These are phyloP conservation scores for Otus sunia DNA, from an alignment of 2,113 vertebrate genomes.

Conservation along the genomic window DNA sequence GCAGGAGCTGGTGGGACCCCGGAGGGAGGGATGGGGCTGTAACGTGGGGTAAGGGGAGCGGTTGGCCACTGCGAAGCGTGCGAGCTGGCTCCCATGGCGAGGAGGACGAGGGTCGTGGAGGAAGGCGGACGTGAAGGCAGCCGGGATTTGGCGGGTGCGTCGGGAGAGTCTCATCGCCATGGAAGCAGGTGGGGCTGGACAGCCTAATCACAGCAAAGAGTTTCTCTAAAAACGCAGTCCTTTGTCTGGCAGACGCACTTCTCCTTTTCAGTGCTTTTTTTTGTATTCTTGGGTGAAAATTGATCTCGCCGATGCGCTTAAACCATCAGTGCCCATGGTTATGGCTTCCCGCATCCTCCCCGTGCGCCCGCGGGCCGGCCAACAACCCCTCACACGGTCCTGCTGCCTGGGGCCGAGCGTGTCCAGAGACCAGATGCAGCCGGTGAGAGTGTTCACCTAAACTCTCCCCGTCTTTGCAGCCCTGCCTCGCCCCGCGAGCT, in stretches of 20 bases:
- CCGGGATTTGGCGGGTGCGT: background rate
- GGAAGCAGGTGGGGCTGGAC: slow-evolving; percentile 11
- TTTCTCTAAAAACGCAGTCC: background rate
- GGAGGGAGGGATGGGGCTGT: rapidly evolving
- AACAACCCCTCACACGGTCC: background rate
- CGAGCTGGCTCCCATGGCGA: background rate
- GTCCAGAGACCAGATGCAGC: too few species aligned
- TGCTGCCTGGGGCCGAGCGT: background rate
- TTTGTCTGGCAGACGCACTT: background rate
- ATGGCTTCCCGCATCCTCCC: rapidly evolving
- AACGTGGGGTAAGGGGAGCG: rapidly evolving
- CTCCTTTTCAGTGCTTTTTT: background rate
- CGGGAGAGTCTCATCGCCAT: background rate
- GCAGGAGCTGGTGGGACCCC: background rate
- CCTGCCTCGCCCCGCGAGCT: background rate
- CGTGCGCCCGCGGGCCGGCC: rapidly evolving
- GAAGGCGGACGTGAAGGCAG: background rate
- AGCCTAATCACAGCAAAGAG: background rate
- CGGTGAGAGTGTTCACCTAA: rapidly evolving
- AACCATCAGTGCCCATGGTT: rapidly evolving
- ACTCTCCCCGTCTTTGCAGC: rapidly evolving
- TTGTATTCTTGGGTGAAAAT: background rate
- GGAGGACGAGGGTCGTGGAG: background rate
- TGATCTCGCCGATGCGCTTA: background rate
- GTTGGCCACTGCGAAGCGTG: background rate